Base-by-base conservation (phyloP, 2,888 invertebrate genomes). In the Caenorhabditis zanzibari region DNA sequence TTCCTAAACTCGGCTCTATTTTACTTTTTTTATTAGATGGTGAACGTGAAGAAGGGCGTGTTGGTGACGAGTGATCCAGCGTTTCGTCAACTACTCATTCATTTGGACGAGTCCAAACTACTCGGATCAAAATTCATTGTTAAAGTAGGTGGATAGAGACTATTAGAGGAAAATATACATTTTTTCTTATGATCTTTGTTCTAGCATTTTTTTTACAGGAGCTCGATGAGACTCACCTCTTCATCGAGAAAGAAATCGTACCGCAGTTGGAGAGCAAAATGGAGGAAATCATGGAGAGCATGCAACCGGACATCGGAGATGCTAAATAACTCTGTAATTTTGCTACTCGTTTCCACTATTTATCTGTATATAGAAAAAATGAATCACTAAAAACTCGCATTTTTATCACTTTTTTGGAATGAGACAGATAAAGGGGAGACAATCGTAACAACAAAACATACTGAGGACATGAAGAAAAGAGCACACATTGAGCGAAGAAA, bases 1-100 rank as follows among this genome's bases (percentile, higher is more conserved):
- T 38, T n/a, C n/a, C n/a, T n/a, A n/a, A n/a, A n/a, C n/a, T n/a
- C n/a, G n/a, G n/a, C n/a, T n/a, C n/a, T n/a, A n/a, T n/a, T n/a
- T n/a, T n/a, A n/a, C n/a, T n/a, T n/a, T n/a, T n/a, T n/a, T n/a
- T n/a, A n/a, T n/a, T n/a, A n/a, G n/a, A 96, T 97, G 97, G 97
- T 97, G 93, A 97, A 97, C 95, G 96, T 97, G 93, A 95, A 96
- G 94, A 97, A 97, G 95, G 97, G 97, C 88, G 95, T 97, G 90
- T 95, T 97, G 89, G 96, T 97, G 74, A 96, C 96, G 94, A 97
- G 96, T 94, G 98, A 98, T 93, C 96, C 97, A 92, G 97, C 98
- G 92, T 98, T 98, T 97, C 98, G 98, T 95, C 98, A 98, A 93
- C 97, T 98, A 93, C 94, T 98, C 26, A 94, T 98, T 0, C 96